Evolutionary conservation across 64 coral and sea anemone species (phyloP).

Genomic region (Acropora tenuis): DNA sequence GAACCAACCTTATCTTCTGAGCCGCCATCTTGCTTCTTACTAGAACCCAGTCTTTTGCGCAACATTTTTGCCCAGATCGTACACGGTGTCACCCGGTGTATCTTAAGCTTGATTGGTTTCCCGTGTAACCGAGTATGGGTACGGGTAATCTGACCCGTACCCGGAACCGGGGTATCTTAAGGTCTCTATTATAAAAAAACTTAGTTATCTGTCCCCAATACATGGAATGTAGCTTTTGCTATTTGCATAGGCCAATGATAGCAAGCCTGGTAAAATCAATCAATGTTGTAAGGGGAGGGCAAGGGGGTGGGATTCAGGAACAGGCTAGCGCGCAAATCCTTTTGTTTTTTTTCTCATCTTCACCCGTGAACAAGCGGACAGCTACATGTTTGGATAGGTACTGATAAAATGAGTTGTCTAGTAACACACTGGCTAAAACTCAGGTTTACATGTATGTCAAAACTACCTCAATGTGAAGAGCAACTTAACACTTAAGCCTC

Average conservation of each 20-base stretch:
- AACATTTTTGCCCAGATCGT: background rate
- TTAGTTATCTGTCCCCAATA: background rate
- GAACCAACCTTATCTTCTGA: constrained; percentile 16
- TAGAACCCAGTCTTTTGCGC: background rate
- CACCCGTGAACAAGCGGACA: background rate
- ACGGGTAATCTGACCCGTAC: no score
- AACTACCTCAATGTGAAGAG: background rate
- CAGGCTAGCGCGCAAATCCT: background rate
- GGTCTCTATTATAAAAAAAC: background rate
- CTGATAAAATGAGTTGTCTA: background rate
- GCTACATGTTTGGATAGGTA: background rate
- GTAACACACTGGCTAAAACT: background rate
- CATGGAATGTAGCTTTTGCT: background rate
- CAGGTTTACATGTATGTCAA: background rate
- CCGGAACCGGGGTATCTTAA: no score
- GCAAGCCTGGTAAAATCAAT: background rate
- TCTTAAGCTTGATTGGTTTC: background rate
- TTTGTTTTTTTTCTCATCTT: background rate
- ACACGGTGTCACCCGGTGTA: background rate
- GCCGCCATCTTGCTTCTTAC: background rate
- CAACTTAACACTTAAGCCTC: background rate
- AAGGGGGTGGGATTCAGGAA: background rate
- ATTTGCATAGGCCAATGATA: background rate
- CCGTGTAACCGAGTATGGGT: no score
- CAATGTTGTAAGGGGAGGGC: background rate